Conservation (phyloP, 53 echinoderm and acorn worm species). For the Astropecten irregularis region DNA sequence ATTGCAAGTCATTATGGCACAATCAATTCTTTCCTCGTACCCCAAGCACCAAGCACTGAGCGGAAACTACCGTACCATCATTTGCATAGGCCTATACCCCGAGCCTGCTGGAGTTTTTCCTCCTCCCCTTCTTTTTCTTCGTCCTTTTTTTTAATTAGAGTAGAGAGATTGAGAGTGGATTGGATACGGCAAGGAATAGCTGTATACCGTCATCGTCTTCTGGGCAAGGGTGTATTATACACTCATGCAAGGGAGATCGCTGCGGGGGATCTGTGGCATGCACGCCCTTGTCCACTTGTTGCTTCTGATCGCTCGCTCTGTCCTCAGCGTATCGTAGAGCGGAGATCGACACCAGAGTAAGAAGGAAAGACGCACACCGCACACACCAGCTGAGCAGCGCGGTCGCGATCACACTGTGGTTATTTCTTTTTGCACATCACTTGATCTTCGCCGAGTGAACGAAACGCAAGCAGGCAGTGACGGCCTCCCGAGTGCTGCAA, state of each 20-base stretch:
- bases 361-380: too few species aligned
- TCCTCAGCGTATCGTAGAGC: too few species aligned
- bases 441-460: too few species aligned
- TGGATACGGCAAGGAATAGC: not conserved
- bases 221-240: not conserved
- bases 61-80: constrained; percentile 26
- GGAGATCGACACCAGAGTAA: too few species aligned
- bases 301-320: too few species aligned
- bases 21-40: constrained; percentile 4
- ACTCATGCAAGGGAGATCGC: not conserved
- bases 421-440: too few species aligned
- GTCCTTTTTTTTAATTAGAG: constrained; percentile 50
- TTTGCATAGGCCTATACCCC: constrained; percentile 45
- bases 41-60: not conserved
- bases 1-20: constrained; percentile 12
- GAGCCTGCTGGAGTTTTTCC: not conserved
- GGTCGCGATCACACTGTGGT: too few species aligned
- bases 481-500: too few species aligned
- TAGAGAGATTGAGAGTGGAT: not conserved
- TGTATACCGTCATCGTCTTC: not conserved
- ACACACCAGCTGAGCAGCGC: too few species aligned
- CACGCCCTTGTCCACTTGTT: constrained; percentile 17
- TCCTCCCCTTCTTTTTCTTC: too few species aligned
- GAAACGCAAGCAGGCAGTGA: too few species aligned
- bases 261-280: constrained; percentile 14